Percentiles rank a stretch among this genome's conserved stretches.
These are phyloP conservation scores for Cremastinae sp. DNA, from an alignment of 2,888 invertebrate genomes.

Conservation along the genomic window DNA sequence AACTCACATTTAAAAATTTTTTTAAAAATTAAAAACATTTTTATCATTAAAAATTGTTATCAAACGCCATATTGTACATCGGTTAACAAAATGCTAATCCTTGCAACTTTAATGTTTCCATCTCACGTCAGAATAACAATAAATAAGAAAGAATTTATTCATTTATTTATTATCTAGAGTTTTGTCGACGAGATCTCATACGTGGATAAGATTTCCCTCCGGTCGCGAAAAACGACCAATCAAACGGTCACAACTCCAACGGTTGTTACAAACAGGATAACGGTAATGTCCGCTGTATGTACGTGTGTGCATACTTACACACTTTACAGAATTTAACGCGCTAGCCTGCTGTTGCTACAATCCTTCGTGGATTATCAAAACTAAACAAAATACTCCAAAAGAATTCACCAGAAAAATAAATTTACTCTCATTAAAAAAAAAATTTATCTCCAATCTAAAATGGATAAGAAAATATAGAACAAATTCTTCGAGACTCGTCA, in stretches of 20 bases:
- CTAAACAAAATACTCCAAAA: slow-evolving; percentile 12
- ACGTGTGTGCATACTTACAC: slow-evolving; percentile 29
- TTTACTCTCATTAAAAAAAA: no score
- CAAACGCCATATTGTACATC: no score
- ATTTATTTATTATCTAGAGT: no score
- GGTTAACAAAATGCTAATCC: no score
- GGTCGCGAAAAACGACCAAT: slow-evolving; percentile 39
- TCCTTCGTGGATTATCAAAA: slow-evolving; percentile 16
- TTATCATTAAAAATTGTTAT: not conserved
- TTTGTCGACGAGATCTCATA: slow-evolving; percentile 6
- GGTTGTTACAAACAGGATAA: slow-evolving; percentile 39
- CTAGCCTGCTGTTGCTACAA: slow-evolving; percentile 29
- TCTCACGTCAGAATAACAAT: not conserved
- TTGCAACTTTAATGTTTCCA: not conserved
- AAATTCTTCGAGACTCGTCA: no score
- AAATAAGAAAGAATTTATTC: no score
- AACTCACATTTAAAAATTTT: no score
- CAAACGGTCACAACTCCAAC: slow-evolving; percentile 33
- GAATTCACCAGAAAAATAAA: no score
- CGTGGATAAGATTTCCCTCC: slow-evolving; percentile 9
- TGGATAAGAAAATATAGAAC: no score
- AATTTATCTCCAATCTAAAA: no score
- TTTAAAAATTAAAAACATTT: no score
- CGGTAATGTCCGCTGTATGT: slow-evolving; percentile 39
- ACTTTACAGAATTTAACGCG: slow-evolving; percentile 17